Percentiles rank a stretch among this genome's conserved stretches.
These are phyloP conservation scores for Petrocephalus microphthalmus DNA, from an alignment of 2,113 vertebrate genomes.

Conservation along the genomic window DNA sequence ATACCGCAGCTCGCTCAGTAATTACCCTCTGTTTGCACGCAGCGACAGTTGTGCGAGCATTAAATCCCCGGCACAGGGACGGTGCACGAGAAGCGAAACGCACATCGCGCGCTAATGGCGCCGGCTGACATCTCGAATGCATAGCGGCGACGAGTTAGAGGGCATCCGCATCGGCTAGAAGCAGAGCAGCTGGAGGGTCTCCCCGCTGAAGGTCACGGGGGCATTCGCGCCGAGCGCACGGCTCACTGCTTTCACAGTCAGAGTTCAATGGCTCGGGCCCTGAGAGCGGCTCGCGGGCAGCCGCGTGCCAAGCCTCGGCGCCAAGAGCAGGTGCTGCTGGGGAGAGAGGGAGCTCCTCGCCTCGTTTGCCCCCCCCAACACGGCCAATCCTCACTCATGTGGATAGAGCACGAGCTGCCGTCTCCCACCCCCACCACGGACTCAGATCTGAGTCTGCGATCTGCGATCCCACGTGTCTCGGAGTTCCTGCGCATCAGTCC, in stretches of 20 bases:
- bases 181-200: not conserved
- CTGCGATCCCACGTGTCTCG: not conserved
- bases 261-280: not conserved
- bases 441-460: not conserved
- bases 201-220: not conserved
- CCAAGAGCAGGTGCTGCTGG: slow-evolving; percentile 4
- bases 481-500: not conserved
- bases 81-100: not conserved
- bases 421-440: not conserved
- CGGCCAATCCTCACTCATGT: not conserved
- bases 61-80: not conserved
- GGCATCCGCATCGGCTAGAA: not conserved
- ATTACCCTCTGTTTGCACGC: slow-evolving; percentile 10
- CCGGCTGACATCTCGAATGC: not conserved
- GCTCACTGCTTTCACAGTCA: not conserved
- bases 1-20: slow-evolving; percentile 1
- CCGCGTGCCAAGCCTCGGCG: not conserved
- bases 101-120: not conserved
- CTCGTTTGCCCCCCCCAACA: not conserved
- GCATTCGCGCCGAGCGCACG: not conserved
- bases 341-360: not conserved
- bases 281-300: not conserved
- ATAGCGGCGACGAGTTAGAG: not conserved
- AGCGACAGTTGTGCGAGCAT: not conserved
- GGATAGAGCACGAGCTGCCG: not conserved